Base-by-base conservation (phyloP, 64 coral and sea anemone genomes). In the Cladopsammia gracilis region DNA sequence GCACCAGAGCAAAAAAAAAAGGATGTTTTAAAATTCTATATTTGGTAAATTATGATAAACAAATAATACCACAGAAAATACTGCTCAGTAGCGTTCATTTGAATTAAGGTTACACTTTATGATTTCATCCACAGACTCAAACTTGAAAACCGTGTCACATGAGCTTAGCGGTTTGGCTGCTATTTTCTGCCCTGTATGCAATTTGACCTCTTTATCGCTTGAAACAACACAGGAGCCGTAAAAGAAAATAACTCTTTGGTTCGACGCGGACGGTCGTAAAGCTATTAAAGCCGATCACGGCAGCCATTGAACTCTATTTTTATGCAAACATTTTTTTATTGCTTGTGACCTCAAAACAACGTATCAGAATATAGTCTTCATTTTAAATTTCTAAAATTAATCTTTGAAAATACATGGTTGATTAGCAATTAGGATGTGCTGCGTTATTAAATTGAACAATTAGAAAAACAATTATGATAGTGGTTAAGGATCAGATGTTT, bases 201-300 rank as follows among this genome's bases (percentile, higher is more conserved):
- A 26, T n/a, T 62, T 82, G 78, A 82, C 78, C 58, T 64, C 54
- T 43, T 43, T 82, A 64, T 82, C 57, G 46, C 14, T 60, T 82
- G 18, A 82, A 82, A 82, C 58, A 61, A 82, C 26, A 64, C 59
- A 64, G 16, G 64, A 10, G 19, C 76, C 52, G 78, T 64, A 82
- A 82, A 64, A 46, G 25, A 43, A 64, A 64, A 82, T 82, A 75
- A n/a, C 20, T 75, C 72, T 48, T 75, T 48, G 12, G 12, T 56
- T 56, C 7, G 3, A 34, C 34, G 34, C 34, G 34, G 34, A 56
- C 53, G 12, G 53, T 56, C 53, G 53, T 12, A 12, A 56, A 56
- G 53, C 53, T 34, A 34, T 34, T 34, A 34, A 34, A 34, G 34
- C 34, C 34, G 34, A 34, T 34, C 34, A 34, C 34, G 34, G 34